These are phyloP conservation scores for Champsocephalus gunnari DNA, from an alignment of 2,797 vertebrate genomes.

Conservation along the genomic window DNA sequence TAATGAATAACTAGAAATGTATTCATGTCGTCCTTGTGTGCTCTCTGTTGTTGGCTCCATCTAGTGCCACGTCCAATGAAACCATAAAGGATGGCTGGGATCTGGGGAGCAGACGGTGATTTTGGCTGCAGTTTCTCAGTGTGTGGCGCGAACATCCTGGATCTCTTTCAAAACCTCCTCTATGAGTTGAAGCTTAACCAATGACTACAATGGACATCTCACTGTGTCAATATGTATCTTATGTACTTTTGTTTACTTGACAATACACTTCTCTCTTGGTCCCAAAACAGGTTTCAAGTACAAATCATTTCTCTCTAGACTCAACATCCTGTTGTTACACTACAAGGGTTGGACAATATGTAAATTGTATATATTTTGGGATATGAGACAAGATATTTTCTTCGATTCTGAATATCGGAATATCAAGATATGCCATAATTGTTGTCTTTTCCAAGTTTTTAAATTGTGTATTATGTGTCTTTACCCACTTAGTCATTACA, in stretches of 20 bases:
- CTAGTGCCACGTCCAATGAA: conserved; percentile 15
- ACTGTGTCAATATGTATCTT: conserved; percentile 7
- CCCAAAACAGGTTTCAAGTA: conserved; percentile 3
- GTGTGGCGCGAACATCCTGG: conserved; percentile 43
- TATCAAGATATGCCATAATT: too few relatives aligned
- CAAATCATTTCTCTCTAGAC: background rate
- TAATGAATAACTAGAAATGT: background rate
- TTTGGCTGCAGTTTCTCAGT: conserved; percentile 32
- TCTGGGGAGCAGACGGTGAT: conserved; percentile 41
- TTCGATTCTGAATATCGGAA: too few relatives aligned
- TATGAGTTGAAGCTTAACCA: conserved; percentile 8
- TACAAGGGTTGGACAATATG: background rate
- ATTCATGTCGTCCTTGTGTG: background rate
- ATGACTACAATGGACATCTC: background rate
- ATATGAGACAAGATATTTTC: too few relatives aligned
- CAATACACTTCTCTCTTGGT: background rate
- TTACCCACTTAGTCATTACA: too few relatives aligned
- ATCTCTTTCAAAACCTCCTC: conserved; percentile 28
- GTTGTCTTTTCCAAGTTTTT: too few relatives aligned
- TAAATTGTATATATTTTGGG: too few relatives aligned
- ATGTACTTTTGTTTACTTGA: background rate
- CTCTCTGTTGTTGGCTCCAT: background rate
- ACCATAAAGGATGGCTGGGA: conserved; percentile 12
- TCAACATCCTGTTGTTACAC: background rate
- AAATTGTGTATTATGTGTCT: too few relatives aligned